Conservation (phyloP, 2,888 invertebrate species). For the Phorcus lineatus region DNA sequence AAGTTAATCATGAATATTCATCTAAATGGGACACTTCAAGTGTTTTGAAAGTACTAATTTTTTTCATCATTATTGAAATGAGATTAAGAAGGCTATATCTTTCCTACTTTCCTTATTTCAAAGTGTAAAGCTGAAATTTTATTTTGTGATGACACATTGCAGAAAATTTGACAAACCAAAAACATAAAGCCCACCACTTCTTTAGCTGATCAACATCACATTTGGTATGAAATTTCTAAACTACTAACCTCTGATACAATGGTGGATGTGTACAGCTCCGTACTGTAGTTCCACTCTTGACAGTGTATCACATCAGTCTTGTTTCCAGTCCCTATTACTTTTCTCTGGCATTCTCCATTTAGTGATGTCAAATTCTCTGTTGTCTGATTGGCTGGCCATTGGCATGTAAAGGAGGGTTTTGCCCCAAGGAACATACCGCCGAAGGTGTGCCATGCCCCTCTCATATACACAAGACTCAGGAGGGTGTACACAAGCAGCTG, state of each 20-base stretch:
- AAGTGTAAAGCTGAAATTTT: too few species aligned
- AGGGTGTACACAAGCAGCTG: slow-evolving; percentile 51
- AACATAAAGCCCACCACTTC: too few species aligned
- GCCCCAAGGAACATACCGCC: slow-evolving; percentile 60
- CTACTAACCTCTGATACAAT: slow-evolving; percentile 57
- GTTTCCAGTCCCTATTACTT: slow-evolving; percentile 38
- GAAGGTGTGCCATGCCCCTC: slow-evolving; percentile 64
- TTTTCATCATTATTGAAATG: too few species aligned
- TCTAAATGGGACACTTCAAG: too few species aligned
- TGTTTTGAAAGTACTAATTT: too few species aligned
- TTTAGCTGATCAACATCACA: too few species aligned
- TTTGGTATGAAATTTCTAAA: too few species aligned
- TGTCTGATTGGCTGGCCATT: neutral
- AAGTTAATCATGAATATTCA: slow-evolving; percentile 7
- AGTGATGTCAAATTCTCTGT: neutral
- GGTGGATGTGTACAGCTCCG: slow-evolving; percentile 49
- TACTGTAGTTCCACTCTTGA: slow-evolving; percentile 54
- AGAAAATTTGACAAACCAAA: too few species aligned
- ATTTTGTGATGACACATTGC: too few species aligned
- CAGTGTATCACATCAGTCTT: slow-evolving; percentile 40
- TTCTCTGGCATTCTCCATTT: neutral
- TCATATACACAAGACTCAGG: slow-evolving; percentile 57
- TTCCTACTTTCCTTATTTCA: too few species aligned
- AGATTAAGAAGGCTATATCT: too few species aligned
- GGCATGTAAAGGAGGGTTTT: slow-evolving; percentile 56